These are phyloP conservation scores for Sinhomidia bicolor DNA, from an alignment of 2,888 invertebrate species.

Conservation along the genomic window DNA sequence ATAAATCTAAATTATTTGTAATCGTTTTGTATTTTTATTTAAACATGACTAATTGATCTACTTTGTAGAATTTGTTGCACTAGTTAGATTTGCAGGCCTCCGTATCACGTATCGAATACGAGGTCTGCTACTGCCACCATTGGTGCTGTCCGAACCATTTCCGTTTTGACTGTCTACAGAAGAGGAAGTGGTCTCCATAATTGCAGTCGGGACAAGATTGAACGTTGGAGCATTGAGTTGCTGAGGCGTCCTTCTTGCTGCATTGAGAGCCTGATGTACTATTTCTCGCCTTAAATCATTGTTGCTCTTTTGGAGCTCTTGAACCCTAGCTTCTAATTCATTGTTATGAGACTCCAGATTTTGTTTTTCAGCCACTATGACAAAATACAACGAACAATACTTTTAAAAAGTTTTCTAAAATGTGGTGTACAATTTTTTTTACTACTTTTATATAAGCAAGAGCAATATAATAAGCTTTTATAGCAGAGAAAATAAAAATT, in stretches of 20 bases:
- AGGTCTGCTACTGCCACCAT: slow-evolving; percentile 1
- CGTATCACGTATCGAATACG: slow-evolving; percentile 49
- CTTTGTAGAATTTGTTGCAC: neutral
- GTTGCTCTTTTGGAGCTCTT: slow-evolving; percentile 44
- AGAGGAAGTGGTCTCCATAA: neutral
- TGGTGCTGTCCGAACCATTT: neutral
- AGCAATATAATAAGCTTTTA: neutral
- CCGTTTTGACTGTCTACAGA: neutral
- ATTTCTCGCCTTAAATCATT: slow-evolving; percentile 41
- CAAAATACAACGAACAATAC: neutral
- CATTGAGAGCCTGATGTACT: slow-evolving; percentile 38
- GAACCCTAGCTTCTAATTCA: slow-evolving; percentile 17
- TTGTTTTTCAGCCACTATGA: slow-evolving; percentile 55
- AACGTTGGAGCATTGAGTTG: neutral
- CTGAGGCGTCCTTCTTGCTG: neutral
- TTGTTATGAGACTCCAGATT: slow-evolving; percentile 17
- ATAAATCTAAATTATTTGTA: neutral
- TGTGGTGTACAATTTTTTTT: no score
- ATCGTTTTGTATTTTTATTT: neutral
- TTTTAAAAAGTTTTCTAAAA: no score
- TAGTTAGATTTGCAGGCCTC: neutral
- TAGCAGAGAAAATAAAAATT: neutral
- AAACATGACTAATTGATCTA: neutral
- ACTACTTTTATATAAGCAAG: neutral
- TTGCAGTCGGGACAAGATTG: slow-evolving; percentile 38